A percentile compares a stretch with the other conserved stretches of the same genome.
phyloP scores from a whole-genome alignment of 2,888 invertebrate genomes.

The Quadroppia sp. region DNA sequence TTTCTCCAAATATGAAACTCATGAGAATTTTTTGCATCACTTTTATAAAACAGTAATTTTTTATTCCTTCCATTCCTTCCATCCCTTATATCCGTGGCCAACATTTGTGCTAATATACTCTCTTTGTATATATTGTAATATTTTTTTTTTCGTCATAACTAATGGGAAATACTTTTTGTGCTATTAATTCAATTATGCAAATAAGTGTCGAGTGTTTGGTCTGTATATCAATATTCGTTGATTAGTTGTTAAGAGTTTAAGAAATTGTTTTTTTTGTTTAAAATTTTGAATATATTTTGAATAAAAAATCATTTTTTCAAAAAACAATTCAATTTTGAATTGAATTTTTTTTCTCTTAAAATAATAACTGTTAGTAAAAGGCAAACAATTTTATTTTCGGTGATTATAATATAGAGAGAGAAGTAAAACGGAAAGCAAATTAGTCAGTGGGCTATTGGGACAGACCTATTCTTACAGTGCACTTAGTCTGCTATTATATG shows the following conservation, averaged over 20 bases:
- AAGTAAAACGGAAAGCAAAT: neutral
- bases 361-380: too few relatives aligned
- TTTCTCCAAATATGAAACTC: conserved; percentile 20
- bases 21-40: conserved; percentile 9
- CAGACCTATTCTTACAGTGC: neutral
- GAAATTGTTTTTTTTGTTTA: too few relatives aligned
- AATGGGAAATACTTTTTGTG: too few relatives aligned
- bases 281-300: neutral
- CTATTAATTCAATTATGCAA: too few relatives aligned
- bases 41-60: neutral
- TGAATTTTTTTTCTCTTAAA: neutral
- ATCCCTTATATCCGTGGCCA: neutral
- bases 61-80: too few relatives aligned
- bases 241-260: too few relatives aligned
- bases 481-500: neutral
- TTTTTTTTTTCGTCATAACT: too few relatives aligned
- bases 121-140: too few relatives aligned
- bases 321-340: neutral
- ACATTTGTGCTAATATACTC: neutral
- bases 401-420: too few relatives aligned
- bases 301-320: neutral
- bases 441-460: conserved; percentile 15
- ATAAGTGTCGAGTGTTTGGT: too few relatives aligned
- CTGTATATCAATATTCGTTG: too few relatives aligned
- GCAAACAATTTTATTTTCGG: too few relatives aligned